Percentiles rank a stretch among this genome's conserved stretches.
Conservation (phyloP, 1,140 invertebrate species). For the Pemphigus obesinymphae region DNA sequence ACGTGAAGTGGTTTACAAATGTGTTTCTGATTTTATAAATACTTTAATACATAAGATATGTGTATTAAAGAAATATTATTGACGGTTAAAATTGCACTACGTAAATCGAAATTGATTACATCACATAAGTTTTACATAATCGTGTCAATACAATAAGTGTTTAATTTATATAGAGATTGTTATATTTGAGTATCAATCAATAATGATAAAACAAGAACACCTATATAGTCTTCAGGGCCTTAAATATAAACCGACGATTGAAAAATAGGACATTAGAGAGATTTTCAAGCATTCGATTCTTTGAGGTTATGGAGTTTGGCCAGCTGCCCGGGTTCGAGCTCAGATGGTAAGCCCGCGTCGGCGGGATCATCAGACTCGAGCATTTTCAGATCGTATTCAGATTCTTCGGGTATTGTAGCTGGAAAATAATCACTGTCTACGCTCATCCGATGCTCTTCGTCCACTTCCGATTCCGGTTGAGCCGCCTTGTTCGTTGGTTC, state of each 20-base stretch:
- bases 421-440: slow-evolving; percentile 42
- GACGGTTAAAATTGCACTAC: neutral
- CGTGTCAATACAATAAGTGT: neutral
- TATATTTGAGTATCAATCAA: neutral
- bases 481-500: neutral
- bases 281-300: slow-evolving; percentile 75
- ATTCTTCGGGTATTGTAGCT: slow-evolving; percentile 27
- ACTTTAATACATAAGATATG: slow-evolving; percentile 2
- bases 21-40: neutral
- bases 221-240: neutral
- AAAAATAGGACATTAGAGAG: neutral
- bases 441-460: slow-evolving; percentile 41
- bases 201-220: neutral
- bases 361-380: slow-evolving; percentile 31
- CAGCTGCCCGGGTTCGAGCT: slow-evolving; percentile 76
- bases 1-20: neutral
- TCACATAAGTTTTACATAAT: neutral
- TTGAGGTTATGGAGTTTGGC: slow-evolving; percentile 77
- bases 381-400: slow-evolving; percentile 8
- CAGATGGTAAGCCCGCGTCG: slow-evolving; percentile 61
- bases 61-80: neutral
- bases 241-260: neutral
- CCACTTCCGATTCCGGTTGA: neutral
- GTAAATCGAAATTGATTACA: neutral
- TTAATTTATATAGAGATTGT: neutral